Conservation (phyloP, 1,140 invertebrate species). For the Drosophila nebulosa region DNA sequence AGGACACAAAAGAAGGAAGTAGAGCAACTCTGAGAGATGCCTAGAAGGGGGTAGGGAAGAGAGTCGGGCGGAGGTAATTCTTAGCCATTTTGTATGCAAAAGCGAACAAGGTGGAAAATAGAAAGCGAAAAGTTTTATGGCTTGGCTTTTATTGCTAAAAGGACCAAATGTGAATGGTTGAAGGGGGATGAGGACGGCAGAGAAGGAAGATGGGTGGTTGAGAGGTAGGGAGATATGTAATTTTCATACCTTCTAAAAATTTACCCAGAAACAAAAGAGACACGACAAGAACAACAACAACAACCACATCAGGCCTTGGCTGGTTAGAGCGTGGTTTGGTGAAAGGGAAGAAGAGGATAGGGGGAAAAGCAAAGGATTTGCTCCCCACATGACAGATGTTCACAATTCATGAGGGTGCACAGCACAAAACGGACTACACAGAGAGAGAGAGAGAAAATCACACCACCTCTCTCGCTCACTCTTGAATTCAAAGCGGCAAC, state of each 20-base stretch:
- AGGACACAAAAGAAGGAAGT: constrained; percentile 45
- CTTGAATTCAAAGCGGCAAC: constrained; percentile 21
- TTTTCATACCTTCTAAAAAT: constrained; percentile 65
- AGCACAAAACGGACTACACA: neutral
- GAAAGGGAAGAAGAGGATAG: neutral
- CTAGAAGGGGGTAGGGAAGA: neutral
- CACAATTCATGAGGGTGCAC: constrained; percentile 1
- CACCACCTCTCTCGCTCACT: neutral
- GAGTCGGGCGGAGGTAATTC: constrained; percentile 15
- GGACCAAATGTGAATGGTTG: neutral
- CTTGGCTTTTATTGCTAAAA: constrained; percentile 11
- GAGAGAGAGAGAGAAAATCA: constrained; percentile 3
- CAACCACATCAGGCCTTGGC: neutral
- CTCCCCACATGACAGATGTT: constrained; percentile 10
- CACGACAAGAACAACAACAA: constrained; percentile 14
- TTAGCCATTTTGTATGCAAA: constrained; percentile 47
- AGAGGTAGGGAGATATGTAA: too few species aligned
- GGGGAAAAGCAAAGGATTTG: neutral
- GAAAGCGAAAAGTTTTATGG: constrained; percentile 32
- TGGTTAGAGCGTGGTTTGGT: neutral
- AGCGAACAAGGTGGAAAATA: constrained; percentile 54
- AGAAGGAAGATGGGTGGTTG: too few species aligned
- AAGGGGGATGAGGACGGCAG: neutral
- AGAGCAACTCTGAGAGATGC: constrained; percentile 12
- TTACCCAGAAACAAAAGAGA: constrained; percentile 22